phyloP scores from a whole-genome alignment of 2,888 invertebrate genomes.

The Biston stratarius region DNA sequence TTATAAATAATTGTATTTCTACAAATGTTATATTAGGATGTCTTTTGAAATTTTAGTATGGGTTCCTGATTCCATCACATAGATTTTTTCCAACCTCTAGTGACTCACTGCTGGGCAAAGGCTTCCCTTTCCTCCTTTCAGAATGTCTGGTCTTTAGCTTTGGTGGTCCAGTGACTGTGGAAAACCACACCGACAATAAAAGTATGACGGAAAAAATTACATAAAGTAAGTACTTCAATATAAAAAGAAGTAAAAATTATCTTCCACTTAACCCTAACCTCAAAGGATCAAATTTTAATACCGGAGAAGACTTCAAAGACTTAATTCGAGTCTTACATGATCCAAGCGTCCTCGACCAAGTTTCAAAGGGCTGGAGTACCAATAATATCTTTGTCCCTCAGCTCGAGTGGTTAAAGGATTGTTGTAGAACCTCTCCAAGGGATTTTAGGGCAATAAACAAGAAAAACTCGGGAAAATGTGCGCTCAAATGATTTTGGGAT shows the following conservation, averaged over 20 bases:
- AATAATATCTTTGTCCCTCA: slow-evolving; percentile 39
- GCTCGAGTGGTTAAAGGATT: slow-evolving; percentile 30
- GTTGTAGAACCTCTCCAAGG: slow-evolving; percentile 11
- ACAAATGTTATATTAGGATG: too few species aligned
- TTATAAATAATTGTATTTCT: too few species aligned
- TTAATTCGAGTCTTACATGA: slow-evolving; percentile 29
- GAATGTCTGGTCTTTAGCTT: too few species aligned
- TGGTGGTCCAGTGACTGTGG: too few species aligned
- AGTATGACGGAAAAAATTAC: background rate
- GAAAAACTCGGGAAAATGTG: slow-evolving; percentile 28
- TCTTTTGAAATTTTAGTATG: too few species aligned
- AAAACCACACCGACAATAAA: too few species aligned
- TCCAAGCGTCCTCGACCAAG: slow-evolving; percentile 15
- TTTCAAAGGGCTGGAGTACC: slow-evolving; percentile 41
- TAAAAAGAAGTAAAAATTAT: slow-evolving; percentile 1
- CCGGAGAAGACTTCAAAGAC: slow-evolving; percentile 22
- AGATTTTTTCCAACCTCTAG: too few species aligned
- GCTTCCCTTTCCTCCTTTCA: too few species aligned
- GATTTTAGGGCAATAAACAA: slow-evolving; percentile 28
- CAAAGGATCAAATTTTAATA: slow-evolving; percentile 30
- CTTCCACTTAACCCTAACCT: slow-evolving; percentile 9
- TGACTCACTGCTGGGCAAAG: too few species aligned
- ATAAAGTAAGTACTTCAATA: background rate
- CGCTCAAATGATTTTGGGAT: slow-evolving; percentile 11
- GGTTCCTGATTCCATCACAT: too few species aligned